Evolutionary conservation across 2,113 vertebrate species (phyloP), one percentile per base, ranked within the genome.

Genomic region (Spermophilus dauricus): DNA sequence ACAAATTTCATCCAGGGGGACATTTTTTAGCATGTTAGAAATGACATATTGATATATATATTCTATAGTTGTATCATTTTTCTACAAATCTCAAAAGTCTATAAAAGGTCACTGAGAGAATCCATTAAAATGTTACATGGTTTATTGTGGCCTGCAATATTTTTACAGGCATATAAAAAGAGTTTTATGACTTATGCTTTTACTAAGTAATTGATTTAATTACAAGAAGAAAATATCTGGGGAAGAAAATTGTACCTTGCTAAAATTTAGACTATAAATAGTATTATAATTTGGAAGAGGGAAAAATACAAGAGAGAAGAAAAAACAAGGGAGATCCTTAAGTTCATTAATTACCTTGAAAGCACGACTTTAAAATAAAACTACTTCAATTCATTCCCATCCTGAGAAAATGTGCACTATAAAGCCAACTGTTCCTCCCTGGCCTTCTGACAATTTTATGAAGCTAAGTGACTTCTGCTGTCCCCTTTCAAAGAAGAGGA

Each of bases 241-340:
- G 30, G 5, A 2, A 56, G 30, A 65, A 77, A 67, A 87, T 51
- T 76, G 12, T 82, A 76, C 58, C 7, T 80, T 83, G 84, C 87
- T 96, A 80, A 96, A 95, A 80, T 92, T 95, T 37, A 89, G 48
- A 89, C 78, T 94, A 89, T 75, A 95, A 85, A 78, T 82, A 42
- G 56, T 17, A 65, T 61, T 67, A 81, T 63, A 95, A 85, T 67
- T 95, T 95, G 78, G 61, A 87, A 90, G n/a, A 73, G 3, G 34
- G 53, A 70, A 91, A 78, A 51, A 81, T 53, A 89, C 58, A 90
- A 73, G 22, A 51, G 69, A 86, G 78, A 73, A 61, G 75, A 51
- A 30, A 51, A 67, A 39, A 3, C 42, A 61, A 86, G 24, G 22
- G 30, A 14, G 72, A 53, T 93, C 92, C 95, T 94, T 89, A 86